phyloP scores from a whole-genome alignment of 2,888 invertebrate genomes.

The Artemia sinica region DNA sequence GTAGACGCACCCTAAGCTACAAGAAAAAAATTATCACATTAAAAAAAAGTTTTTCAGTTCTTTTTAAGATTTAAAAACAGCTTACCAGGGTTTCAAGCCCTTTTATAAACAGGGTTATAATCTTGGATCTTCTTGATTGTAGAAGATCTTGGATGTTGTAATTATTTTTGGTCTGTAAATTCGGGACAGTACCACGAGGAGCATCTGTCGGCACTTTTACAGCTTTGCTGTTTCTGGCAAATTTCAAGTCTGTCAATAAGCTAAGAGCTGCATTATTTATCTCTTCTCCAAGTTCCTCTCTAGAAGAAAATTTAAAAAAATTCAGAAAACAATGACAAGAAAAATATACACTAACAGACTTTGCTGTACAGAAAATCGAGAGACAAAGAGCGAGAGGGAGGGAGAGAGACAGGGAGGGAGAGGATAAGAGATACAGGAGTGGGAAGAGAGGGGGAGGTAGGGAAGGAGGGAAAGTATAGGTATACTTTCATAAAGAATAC shows the following conservation, averaged over 20 bases:
- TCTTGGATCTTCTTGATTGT: background rate
- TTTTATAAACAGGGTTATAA: constrained; percentile 3
- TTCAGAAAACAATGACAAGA: too few relatives aligned
- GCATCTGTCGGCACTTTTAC: background rate
- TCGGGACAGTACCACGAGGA: background rate
- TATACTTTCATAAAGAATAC: too few relatives aligned
- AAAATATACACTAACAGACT: too few relatives aligned
- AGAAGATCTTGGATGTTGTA: background rate
- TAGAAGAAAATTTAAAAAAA: background rate
- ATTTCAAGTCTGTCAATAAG: background rate
- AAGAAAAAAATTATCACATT: too few relatives aligned
- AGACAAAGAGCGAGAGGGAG: too few relatives aligned
- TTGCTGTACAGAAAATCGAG: too few relatives aligned
- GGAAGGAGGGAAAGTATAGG: too few relatives aligned
- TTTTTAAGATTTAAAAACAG: background rate
- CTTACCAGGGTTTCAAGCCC: background rate
- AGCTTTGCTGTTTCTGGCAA: constrained; percentile 11
- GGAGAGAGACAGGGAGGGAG: too few relatives aligned
- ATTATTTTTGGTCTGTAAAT: background rate
- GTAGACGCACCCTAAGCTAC: too few relatives aligned
- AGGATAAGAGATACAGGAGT: too few relatives aligned
- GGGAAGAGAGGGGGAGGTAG: too few relatives aligned
- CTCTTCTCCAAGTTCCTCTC: constrained; percentile 8
- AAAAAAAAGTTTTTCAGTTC: too few relatives aligned
- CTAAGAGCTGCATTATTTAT: background rate